Evolutionary conservation across 2,797 vertebrate species (phyloP).

Genomic region (Spea hammondii): DNA sequence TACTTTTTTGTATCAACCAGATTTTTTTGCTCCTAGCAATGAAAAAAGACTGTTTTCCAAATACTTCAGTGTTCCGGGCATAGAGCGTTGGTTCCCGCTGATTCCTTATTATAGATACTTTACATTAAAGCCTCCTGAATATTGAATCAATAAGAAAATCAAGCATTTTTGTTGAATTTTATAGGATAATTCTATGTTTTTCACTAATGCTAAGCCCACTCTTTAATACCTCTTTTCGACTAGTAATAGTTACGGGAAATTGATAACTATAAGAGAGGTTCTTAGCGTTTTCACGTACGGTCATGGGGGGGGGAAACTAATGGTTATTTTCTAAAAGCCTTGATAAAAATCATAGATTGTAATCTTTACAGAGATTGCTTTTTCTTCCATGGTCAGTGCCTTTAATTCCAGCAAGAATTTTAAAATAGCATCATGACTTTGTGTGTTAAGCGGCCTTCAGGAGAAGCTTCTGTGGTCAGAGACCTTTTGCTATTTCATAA

Average conservation of each 20-base stretch:
- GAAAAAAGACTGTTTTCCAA: too few relatives aligned
- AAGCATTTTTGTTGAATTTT: background rate
- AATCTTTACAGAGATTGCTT: constrained; percentile 27
- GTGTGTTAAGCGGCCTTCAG: constrained; percentile 45
- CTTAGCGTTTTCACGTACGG: background rate
- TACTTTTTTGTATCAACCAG: too few relatives aligned
- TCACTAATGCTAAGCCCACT: background rate
- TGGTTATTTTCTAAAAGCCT: constrained; percentile 41
- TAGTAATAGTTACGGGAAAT: constrained; percentile 8
- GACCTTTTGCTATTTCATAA: constrained; percentile 25
- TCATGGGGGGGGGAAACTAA: constrained; percentile 22
- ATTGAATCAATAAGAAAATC: background rate
- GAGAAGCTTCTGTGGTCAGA: constrained; percentile 17
- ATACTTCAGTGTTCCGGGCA: too few relatives aligned
- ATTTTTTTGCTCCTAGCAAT: too few relatives aligned
- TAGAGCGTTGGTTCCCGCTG: too few relatives aligned
- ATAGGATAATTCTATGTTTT: constrained; percentile 17
- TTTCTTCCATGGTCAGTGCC: constrained; percentile 13
- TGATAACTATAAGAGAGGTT: constrained; percentile 1
- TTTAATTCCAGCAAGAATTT: constrained; percentile 24
- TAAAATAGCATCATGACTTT: constrained; percentile 49
- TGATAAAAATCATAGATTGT: constrained; percentile 35
- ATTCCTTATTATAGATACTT: background rate
- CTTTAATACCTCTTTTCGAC: background rate
- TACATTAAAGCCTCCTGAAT: background rate